phyloP scores from a whole-genome alignment of 2,888 invertebrate species.

The Ischnus inquisitorius region DNA sequence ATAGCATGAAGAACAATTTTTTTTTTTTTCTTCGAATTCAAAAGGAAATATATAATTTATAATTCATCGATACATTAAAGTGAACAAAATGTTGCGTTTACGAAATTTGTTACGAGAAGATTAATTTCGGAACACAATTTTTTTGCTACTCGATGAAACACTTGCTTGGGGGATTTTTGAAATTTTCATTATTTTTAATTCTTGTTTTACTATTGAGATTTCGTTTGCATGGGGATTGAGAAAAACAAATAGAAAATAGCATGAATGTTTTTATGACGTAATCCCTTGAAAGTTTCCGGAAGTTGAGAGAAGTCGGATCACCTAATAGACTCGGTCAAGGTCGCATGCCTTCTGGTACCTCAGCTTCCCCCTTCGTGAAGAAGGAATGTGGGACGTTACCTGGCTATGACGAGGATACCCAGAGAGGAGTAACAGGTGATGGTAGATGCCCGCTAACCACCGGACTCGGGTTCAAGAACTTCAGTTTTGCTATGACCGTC shows the following conservation, averaged over 20 bases:
- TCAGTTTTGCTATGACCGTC: conserved; percentile 83
- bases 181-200: no score
- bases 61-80: neutral
- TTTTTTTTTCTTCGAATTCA: neutral
- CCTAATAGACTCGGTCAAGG: conserved; percentile 76
- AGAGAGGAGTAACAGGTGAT: conserved; percentile 63
- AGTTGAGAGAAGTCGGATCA: conserved; percentile 52
- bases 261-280: conserved; percentile 54
- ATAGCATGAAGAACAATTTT: neutral
- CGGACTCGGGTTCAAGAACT: conserved; percentile 77
- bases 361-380: conserved; percentile 40
- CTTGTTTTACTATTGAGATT: neutral
- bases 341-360: conserved; percentile 62
- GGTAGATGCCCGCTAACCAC: conserved; percentile 69
- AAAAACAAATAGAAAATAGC: conserved; percentile 39
- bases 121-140: neutral
- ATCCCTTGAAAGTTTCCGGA: conserved; percentile 64
- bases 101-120: no score
- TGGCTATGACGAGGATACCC: conserved; percentile 42
- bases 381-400: conserved; percentile 67
- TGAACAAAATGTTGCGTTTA: neutral
- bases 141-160: no score
- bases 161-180: no score
- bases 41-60: neutral
- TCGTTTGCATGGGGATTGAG: neutral